Conservation (phyloP, 2,888 invertebrate species). For the Agapostemon virescens region DNA sequence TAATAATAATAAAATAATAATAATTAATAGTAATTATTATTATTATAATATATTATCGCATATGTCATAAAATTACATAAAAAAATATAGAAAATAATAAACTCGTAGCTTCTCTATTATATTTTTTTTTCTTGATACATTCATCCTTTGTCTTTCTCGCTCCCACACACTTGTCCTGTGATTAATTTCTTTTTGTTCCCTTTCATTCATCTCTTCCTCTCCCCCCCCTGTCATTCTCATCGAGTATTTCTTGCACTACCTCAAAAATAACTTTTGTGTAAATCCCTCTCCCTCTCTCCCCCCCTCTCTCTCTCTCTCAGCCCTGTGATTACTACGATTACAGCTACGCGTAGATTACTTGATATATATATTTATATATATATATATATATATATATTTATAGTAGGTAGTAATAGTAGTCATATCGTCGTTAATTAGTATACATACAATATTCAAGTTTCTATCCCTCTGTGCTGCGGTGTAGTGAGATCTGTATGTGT, state of each 20-base stretch:
- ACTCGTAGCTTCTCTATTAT: slow-evolving; percentile 73
- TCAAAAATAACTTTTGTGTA: slow-evolving; percentile 43
- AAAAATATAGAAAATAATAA: slow-evolving; percentile 81
- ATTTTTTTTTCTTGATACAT: slow-evolving; percentile 48
- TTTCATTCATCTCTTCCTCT: slow-evolving; percentile 30
- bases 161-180: slow-evolving; percentile 33
- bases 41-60: slow-evolving; percentile 75
- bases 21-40: neutral
- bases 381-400: too few species aligned
- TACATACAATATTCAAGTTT: slow-evolving; percentile 58
- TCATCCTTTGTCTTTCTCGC: slow-evolving; percentile 31
- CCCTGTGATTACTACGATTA: slow-evolving; percentile 45
- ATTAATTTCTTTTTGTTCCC: slow-evolving; percentile 49
- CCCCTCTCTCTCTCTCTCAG: slow-evolving; percentile 36
- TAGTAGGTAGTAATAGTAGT: slow-evolving; percentile 45
- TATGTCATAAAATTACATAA: slow-evolving; percentile 80
- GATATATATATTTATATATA: too few species aligned
- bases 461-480: slow-evolving; percentile 23
- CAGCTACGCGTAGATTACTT: slow-evolving; percentile 34
- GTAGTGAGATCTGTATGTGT: slow-evolving; percentile 32
- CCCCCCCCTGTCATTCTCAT: slow-evolving; percentile 11
- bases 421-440: slow-evolving; percentile 57
- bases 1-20: slow-evolving; percentile 54
- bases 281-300: slow-evolving; percentile 29
- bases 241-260: slow-evolving; percentile 47